Base-by-base conservation (phyloP, 2,888 invertebrate genomes). In the Tuberolachnus salignus region DNA sequence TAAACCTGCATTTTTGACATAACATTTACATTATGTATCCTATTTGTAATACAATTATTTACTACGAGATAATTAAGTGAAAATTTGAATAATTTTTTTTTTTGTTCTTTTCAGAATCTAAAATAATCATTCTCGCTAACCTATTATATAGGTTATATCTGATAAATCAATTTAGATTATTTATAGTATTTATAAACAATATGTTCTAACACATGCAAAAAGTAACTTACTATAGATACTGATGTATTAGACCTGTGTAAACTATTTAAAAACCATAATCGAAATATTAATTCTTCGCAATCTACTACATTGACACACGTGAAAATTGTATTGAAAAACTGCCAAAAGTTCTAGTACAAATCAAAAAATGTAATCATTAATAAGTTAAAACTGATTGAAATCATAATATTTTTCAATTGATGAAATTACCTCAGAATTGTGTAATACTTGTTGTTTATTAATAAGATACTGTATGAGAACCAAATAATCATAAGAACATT, bases 281-380 rank as follows among this genome's bases (percentile, higher is more conserved):
- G 71, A 81, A 82, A 80, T 63, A 46, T 80, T 84, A 84, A 72
- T 85, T 84, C 1, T 82, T 81, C 3, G 84, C 42, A 19, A 85
- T 81, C 81, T 85, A 85, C 11, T 84, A 82, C 8, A 86, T 75
- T 16, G 83, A 70, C 0, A 75, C 53, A 73, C 82, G 78, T 16
- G 10, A 11, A 11, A 64, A 53, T 9, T 59, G 64, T 26, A 3
- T 21, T 10, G 49, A 34, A 80, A 59, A 49, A 34, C 9, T 71
- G 71, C 80, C 78, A 78, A 34, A 78, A 78, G 19, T 69, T 78
- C 78, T 78, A 69, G 51, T 26, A 75, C 57, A 3, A 67, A 64
- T 14, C 11, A 70, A 53, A 51, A 53, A 26, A 23, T 8, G 1
- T 21, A 34, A 34, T 57, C 3, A 57, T 26, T 14, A 21, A 67